Evolutionary conservation across 2,113 vertebrate genomes (phyloP).

Genomic region (Silurus meridionalis): DNA sequence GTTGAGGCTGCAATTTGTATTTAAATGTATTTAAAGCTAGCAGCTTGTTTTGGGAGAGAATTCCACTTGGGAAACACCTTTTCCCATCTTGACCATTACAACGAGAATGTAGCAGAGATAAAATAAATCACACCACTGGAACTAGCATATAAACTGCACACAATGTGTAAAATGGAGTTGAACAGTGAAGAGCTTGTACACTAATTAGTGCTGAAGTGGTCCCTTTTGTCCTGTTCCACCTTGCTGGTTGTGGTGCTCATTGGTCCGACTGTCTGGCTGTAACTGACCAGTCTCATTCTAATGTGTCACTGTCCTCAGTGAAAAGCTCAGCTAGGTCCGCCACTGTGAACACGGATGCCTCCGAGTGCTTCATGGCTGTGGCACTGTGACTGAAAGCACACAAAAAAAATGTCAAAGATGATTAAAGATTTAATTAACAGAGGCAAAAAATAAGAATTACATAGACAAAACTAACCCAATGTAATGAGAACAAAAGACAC

Average conservation of each 20-base stretch:
- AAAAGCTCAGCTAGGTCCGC: conserved; percentile 94
- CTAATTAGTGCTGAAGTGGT: conserved; percentile 14
- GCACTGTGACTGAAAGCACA: conserved; percentile 78
- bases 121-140: conserved; percentile 28
- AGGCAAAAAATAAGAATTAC: neutral
- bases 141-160: conserved; percentile 55
- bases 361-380: conserved; percentile 88
- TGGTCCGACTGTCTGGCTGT: neutral
- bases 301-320: conserved; percentile 84
- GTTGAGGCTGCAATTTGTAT: neutral
- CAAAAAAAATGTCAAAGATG: neutral
- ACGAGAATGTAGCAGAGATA: conserved; percentile 1
- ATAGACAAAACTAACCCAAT: neutral
- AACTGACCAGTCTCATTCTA: conserved; percentile 72
- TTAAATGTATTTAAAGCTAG: neutral
- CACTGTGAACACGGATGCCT: conserved; percentile 91
- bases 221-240: conserved; percentile 6
- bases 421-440: neutral
- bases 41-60: neutral
- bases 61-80: neutral
- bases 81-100: neutral
- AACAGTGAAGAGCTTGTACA: conserved; percentile 1
- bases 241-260: conserved; percentile 21
- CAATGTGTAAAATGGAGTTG: conserved; percentile 59
- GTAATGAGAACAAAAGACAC: neutral